phyloP scores from a whole-genome alignment of 2,888 invertebrate species.

The Cetonia aurata region DNA sequence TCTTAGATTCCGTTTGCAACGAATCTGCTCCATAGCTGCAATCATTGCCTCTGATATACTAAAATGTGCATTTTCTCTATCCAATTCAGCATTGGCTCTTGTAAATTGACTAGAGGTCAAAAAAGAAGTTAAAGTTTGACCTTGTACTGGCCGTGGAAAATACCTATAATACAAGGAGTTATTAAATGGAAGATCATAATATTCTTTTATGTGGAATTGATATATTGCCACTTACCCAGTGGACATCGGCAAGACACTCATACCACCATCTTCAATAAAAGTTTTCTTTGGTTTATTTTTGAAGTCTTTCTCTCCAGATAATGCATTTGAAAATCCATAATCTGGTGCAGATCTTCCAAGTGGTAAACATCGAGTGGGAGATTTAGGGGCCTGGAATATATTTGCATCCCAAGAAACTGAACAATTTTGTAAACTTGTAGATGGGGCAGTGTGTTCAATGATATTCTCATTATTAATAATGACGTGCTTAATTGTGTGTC shows the following conservation, averaged over 20 bases:
- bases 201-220: neutral
- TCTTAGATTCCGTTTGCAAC: constrained; percentile 71
- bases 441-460: constrained; percentile 62
- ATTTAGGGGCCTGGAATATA: constrained; percentile 40
- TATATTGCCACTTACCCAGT: constrained; percentile 64
- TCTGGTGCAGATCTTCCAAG: constrained; percentile 61
- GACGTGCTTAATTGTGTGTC: constrained; percentile 53
- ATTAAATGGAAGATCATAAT: neutral
- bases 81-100: constrained; percentile 80
- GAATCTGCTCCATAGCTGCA: constrained; percentile 82
- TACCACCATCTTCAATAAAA: constrained; percentile 73
- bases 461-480: constrained; percentile 63
- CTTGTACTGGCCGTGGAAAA: constrained; percentile 74
- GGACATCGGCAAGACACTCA: constrained; percentile 72
- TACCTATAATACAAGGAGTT: constrained; percentile 55
- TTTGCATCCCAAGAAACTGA: constrained; percentile 18
- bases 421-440: constrained; percentile 42
- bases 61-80: constrained; percentile 89
- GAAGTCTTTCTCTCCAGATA: constrained; percentile 67
- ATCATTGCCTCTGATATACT: constrained; percentile 87
- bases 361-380: constrained; percentile 51
- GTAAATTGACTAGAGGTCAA: constrained; percentile 79
- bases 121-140: constrained; percentile 81
- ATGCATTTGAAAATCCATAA: constrained; percentile 60
- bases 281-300: constrained; percentile 68